Evolutionary conservation across 2,797 vertebrate species (phyloP), one percentile per base, ranked within the genome.

Genomic region (Lates japonicus): DNA sequence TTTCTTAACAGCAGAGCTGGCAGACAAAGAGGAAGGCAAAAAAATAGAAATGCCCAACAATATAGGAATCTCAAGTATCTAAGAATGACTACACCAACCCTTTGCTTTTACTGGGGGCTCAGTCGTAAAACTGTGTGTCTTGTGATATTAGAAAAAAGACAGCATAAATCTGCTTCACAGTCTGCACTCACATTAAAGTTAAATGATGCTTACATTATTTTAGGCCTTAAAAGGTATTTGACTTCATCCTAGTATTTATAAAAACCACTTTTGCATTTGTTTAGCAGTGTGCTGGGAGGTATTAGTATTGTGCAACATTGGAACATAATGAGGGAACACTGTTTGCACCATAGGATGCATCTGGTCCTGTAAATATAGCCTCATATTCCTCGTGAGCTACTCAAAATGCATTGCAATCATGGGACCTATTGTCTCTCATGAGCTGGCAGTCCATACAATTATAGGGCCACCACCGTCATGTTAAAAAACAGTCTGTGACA

Each of bases 371-470:
- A 81, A 80, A 59, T 76, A 80, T 70, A 42, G 67, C 22, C 79
- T 71, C 70, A 78, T 86, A 76, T 84, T 85, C 78, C 49, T 77
- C 66, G 77, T 75, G 81, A 78, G 78, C 70, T 64, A 41, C 39
- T 90, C 74, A 86, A 54, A 87, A 85, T 91, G 64, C 76, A 85
- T 76, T 81, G 68, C 76, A 89, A 77, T 88, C 72, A 78, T 81
- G 66, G 58, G 46, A 74, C 52, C 52, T 80, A 84, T 85, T 90
- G 83, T 86, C 64, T 90, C 74, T 76, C 76, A 68, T 75, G 73
- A 80, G 78, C 64, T 60, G 59, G 62, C 79, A 74, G 76, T 71
- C 81, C 41, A 51, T 83, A 52, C 66, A 73, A 63, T 85, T 69
- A 87, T 8, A 74, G 59, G 48, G 76, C 66, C 67, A 64, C 80